A percentile compares a stretch with the other conserved stretches of the same genome.
These are phyloP conservation scores for Platichthys flesus DNA, from an alignment of 2,113 vertebrate genomes.

Conservation along the genomic window DNA sequence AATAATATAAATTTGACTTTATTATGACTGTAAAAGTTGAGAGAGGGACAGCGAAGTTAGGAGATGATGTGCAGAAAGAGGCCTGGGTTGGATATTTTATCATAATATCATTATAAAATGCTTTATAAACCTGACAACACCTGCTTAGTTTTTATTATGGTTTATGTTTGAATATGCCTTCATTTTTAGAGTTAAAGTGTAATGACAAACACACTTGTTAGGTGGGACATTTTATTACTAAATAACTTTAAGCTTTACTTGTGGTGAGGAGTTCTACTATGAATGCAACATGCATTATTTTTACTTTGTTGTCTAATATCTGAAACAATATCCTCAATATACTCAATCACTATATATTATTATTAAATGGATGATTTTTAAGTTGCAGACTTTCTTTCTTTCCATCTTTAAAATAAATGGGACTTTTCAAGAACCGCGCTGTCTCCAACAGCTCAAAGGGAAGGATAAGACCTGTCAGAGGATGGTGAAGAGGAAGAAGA, in stretches of 20 bases:
- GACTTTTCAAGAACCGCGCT: slow-evolving; percentile 11
- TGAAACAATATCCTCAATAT: not conserved
- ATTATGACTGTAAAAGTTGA: not conserved
- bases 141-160: not conserved
- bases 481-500: slow-evolving; percentile 7
- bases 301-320: not conserved
- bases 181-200: too few relatives aligned
- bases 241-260: too few relatives aligned
- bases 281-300: not conserved
- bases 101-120: not conserved
- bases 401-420: not conserved
- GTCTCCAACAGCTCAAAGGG: slow-evolving; percentile 14
- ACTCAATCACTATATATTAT: not conserved
- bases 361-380: not conserved
- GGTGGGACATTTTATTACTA: too few relatives aligned
- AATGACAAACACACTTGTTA: too few relatives aligned
- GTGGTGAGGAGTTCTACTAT: not conserved
- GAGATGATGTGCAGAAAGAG: not conserved
- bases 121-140: not conserved
- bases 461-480: slow-evolving; percentile 41
- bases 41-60: not conserved
- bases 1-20: not conserved
- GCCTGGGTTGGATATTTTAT: not conserved
- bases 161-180: not conserved
- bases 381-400: slow-evolving; percentile 7